Evolutionary conservation across 1,140 invertebrate species (phyloP).

Genomic region (Neuroterus valhalla): DNA sequence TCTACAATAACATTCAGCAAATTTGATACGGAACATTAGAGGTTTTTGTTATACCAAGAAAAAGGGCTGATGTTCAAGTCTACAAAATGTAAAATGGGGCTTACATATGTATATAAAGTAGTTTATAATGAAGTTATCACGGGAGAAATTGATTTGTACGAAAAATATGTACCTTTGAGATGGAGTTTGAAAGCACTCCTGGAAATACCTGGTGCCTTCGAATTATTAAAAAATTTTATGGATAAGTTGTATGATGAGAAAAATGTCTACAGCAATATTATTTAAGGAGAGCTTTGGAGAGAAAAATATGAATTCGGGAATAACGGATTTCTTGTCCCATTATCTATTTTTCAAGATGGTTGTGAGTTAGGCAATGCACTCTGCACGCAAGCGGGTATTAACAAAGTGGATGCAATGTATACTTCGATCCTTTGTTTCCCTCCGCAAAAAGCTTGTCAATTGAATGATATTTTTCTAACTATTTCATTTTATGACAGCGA

Average conservation of each 20-base stretch:
- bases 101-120: not conserved
- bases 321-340: slow-evolving; percentile 30
- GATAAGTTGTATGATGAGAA: slow-evolving; percentile 17
- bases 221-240: slow-evolving; percentile 35
- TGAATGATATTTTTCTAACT: slow-evolving; percentile 35
- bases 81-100: slow-evolving; percentile 20
- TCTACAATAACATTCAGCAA: slow-evolving; percentile 32
- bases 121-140: slow-evolving; percentile 1
- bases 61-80: slow-evolving; percentile 32
- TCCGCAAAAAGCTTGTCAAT: slow-evolving; percentile 31
- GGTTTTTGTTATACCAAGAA: slow-evolving; percentile 33
- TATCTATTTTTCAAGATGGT: slow-evolving; percentile 40
- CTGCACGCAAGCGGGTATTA: slow-evolving; percentile 43
- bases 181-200: slow-evolving; percentile 29
- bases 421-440: slow-evolving; percentile 38
- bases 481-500: slow-evolving; percentile 41
- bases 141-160: not conserved
- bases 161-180: slow-evolving; percentile 27
- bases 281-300: slow-evolving; percentile 35
- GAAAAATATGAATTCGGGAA: slow-evolving; percentile 1
- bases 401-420: slow-evolving; percentile 42
- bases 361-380: slow-evolving; percentile 36
- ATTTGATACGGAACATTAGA: slow-evolving; percentile 39
- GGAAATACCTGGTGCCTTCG: slow-evolving; percentile 27
- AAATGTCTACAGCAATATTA: slow-evolving; percentile 27